Evolutionary conservation across 2,888 invertebrate genomes (phyloP), one percentile per base, ranked within the genome.

Genomic region (Drosophila ochracea): DNA sequence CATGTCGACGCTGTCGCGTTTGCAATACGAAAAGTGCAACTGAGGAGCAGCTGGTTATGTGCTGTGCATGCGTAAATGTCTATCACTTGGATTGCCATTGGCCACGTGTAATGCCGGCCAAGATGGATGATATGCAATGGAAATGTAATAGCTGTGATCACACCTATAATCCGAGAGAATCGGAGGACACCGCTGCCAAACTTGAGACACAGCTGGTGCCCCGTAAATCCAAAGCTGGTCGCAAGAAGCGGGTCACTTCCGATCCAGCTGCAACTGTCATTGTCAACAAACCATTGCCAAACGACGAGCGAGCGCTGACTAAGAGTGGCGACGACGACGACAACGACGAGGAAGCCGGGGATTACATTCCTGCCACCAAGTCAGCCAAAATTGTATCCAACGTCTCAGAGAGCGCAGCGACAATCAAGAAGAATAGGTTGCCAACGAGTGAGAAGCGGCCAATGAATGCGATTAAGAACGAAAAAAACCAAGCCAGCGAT

Each of bases 71-170:
- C 92, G 97, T 97, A 54, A 97, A 97, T 92, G 96, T 96, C 6
- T 98, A 97, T 92, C 98, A 98, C 92, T 95, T 96, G 74, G 94
- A 94, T 39, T 98, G 98, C 90, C 98, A 98, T 89, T 94, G 95
- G 41, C 97, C 98, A 6, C 94, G 95, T 49, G 94, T 96, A 73
- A 93, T 94, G 7, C 95, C 95, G 72, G 66, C 65, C 28, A 79
- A 94, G 94, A 75, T 89, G 93, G 78, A 82, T 93, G 52, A 95
- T 90, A 94, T 94, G 50, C 95, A 95, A 82, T 97, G 97, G 97
- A 94, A 96, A 70, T 97, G 97, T 88, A 94, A 94, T 65, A 96
- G 96, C 78, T 97, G 97, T 54, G 76, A 76, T 37, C 60, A 58
- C 21, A 60, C 10, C 9, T 66, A 66, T 31, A 80, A 71, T 61